These are phyloP conservation scores for Manis crassicaudata DNA, from an alignment of 2,797 vertebrate genomes.

Conservation along the genomic window DNA sequence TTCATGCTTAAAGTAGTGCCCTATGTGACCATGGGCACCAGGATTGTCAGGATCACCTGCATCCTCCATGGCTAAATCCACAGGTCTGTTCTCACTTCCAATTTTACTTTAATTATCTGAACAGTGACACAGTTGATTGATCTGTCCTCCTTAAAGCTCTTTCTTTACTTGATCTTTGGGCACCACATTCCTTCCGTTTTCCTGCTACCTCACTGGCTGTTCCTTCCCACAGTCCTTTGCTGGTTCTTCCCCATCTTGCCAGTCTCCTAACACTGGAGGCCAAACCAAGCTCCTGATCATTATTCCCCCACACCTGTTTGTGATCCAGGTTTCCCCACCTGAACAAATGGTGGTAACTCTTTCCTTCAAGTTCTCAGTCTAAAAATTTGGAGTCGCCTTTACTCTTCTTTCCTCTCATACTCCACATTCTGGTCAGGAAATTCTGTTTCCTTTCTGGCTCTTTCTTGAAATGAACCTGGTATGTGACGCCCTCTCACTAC, in stretches of 20 bases:
- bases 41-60: neutral
- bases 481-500: neutral
- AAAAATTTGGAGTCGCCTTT: neutral
- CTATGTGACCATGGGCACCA: neutral
- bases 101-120: conserved; percentile 20
- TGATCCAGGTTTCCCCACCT: neutral
- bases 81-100: neutral
- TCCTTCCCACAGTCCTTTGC: conserved; percentile 7
- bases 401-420: neutral
- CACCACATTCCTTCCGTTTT: neutral
- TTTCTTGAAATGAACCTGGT: neutral
- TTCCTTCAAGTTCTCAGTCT: neutral
- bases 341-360: neutral
- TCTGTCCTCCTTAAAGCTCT: neutral
- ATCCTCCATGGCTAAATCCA: neutral
- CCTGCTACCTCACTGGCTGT: neutral
- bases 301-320: neutral
- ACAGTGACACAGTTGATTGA: neutral
- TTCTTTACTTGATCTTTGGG: neutral
- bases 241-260: neutral
- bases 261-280: neutral
- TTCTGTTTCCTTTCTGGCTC: neutral
- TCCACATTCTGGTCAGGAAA: neutral
- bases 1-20: conserved; percentile 30
- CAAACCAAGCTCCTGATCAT: neutral